Percentiles rank a stretch among this genome's conserved stretches.
Conservation (phyloP, 1,140 invertebrate genomes). For the Neodiprion pinetum region DNA sequence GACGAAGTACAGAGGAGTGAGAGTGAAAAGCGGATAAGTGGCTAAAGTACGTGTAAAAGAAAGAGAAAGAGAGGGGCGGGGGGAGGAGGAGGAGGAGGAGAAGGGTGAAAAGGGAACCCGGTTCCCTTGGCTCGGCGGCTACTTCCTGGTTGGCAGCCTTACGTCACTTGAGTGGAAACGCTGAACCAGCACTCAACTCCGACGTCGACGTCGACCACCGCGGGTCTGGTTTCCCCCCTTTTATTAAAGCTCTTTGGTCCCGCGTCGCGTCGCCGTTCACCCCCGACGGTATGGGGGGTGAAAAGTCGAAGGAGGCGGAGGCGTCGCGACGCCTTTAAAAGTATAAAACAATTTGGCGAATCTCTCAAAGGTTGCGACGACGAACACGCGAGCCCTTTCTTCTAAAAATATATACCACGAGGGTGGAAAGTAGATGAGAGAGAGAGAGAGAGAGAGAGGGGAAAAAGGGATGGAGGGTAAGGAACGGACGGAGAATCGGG, state of each 20-base stretch:
- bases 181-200: constrained; percentile 4
- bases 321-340: background rate
- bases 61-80: no score
- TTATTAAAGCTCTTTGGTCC: background rate
- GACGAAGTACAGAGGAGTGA: no score
- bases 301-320: background rate
- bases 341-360: constrained; percentile 4
- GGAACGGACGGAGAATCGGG: background rate
- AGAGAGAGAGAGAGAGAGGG: no score
- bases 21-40: no score
- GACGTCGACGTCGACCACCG: constrained; percentile 3
- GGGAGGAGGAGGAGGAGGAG: background rate
- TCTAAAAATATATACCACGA: no score
- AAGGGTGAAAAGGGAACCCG: background rate
- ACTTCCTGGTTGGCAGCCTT: background rate
- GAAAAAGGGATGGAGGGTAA: no score
- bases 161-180: constrained; percentile 6
- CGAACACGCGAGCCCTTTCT: no score
- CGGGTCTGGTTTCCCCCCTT: constrained; percentile 6
- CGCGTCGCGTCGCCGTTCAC: background rate
- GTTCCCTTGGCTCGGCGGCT: constrained; percentile 2
- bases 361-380: background rate
- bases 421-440: no score
- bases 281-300: no score
- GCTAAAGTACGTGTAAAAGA: no score